phyloP scores from a whole-genome alignment of 2,888 invertebrate genomes.

The Belgica antarctica region DNA sequence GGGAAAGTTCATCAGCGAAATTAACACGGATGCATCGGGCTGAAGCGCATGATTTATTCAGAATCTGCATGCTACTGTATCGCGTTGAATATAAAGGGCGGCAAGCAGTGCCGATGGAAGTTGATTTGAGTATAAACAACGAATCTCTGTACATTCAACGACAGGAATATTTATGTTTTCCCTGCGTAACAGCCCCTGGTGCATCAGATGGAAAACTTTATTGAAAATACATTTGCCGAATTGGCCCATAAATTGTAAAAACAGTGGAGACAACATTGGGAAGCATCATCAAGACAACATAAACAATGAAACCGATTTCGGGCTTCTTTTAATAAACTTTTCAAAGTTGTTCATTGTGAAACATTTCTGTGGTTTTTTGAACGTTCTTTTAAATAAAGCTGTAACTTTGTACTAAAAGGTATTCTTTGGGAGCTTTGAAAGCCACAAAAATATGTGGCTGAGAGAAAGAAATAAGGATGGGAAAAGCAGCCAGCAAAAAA shows the following conservation, averaged over 20 bases:
- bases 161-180: background rate
- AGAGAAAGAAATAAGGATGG: background rate
- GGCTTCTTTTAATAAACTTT: background rate
- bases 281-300: constrained; percentile 3
- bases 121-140: too few relatives aligned
- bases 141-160: background rate
- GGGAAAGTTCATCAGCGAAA: background rate
- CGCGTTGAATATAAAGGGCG: too few relatives aligned
- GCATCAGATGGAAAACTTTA: background rate
- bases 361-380: background rate
- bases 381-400: background rate
- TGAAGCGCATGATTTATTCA: background rate
- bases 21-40: background rate
- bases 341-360: background rate
- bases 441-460: background rate
- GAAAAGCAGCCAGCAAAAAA: too few relatives aligned
- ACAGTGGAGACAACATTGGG: too few relatives aligned
- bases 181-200: background rate
- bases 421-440: background rate
- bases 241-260: background rate
- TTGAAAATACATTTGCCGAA: background rate
- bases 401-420: background rate
- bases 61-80: background rate
- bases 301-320: background rate
- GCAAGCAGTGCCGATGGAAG: too few relatives aligned